These are phyloP conservation scores for Octopus sinensis DNA, from an alignment of 1,140 invertebrate species.

Conservation along the genomic window DNA sequence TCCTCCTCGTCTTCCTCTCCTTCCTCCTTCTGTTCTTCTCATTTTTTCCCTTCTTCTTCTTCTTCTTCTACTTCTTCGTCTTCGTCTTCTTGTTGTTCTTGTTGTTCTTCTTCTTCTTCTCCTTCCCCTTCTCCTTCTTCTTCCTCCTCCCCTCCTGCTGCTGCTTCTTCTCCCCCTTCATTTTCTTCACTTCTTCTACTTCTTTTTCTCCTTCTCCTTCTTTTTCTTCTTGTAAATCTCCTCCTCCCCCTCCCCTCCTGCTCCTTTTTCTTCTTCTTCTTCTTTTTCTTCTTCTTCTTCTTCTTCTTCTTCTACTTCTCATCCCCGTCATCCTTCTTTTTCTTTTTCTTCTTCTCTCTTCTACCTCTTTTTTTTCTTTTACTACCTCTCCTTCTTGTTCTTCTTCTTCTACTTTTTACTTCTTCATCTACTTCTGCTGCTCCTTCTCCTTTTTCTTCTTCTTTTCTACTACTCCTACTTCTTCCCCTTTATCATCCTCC, in stretches of 20 bases:
- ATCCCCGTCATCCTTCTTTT: constrained; percentile 18
- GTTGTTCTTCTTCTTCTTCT: not conserved
- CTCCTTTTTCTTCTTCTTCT: constrained; percentile 4
- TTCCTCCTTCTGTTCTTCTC: too few relatives aligned
- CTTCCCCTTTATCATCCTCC: too few relatives aligned
- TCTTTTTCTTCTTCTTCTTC: constrained; percentile 20
- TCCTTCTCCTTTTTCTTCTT: too few relatives aligned
- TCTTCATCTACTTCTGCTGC: too few relatives aligned
- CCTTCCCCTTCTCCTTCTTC: not conserved
- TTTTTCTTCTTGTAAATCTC: not conserved
- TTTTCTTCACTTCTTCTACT: too few relatives aligned
- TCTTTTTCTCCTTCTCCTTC: not conserved
- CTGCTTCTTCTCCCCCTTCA: too few relatives aligned
- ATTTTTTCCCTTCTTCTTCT: constrained; percentile 7
- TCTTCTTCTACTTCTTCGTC: not conserved
- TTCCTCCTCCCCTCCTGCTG: not conserved
- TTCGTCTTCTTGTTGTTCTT: not conserved
- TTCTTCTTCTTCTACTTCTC: too few relatives aligned
- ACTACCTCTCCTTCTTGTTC: too few relatives aligned
- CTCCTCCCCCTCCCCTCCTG: not conserved
- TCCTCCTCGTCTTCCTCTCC: too few relatives aligned
- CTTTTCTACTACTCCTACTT: too few relatives aligned
- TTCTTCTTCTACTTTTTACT: too few relatives aligned
- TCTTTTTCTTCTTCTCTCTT: constrained; percentile 7
- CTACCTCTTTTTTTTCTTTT: too few relatives aligned